These are phyloP conservation scores for Tautogolabrus adspersus DNA, from an alignment of 2,113 vertebrate species.

Conservation along the genomic window DNA sequence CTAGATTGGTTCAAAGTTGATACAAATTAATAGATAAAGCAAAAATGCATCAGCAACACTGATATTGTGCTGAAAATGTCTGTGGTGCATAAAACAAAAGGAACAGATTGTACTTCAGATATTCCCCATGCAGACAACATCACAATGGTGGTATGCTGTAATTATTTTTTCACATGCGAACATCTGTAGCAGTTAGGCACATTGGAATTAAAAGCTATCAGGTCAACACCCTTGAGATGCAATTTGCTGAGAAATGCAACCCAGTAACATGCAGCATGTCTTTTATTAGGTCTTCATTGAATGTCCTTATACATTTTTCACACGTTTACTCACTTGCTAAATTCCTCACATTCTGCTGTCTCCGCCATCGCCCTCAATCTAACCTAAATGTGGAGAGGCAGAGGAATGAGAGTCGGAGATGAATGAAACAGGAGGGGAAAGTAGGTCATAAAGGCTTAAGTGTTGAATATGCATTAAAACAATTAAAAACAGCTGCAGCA, in stretches of 20 bases:
- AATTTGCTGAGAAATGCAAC: neutral
- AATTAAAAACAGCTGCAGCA: constrained; percentile 35
- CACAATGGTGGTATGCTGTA: neutral
- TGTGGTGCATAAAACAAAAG: neutral
- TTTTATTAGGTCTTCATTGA: constrained; percentile 30
- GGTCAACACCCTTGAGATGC: neutral
- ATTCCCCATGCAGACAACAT: neutral
- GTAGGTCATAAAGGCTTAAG: constrained; percentile 51
- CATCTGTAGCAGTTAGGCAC: constrained; percentile 4
- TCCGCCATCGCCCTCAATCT: neutral
- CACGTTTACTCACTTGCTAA: constrained; percentile 8
- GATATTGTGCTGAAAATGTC: constrained; percentile 15
- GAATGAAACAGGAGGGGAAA: constrained; percentile 37
- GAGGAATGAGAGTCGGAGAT: constrained; percentile 13
- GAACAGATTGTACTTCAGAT: neutral
- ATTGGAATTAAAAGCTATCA: constrained; percentile 4
- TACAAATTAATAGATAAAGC: no score
- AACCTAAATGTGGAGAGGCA: neutral
- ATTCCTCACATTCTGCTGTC: constrained; percentile 12
- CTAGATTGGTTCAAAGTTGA: neutral
- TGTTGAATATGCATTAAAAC: constrained; percentile 15
- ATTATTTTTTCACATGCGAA: constrained; percentile 11
- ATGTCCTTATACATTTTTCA: constrained; percentile 9
- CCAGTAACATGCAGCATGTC: neutral
- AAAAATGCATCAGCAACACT: neutral